These are phyloP conservation scores for Crocuta crocuta DNA, from an alignment of 2,113 vertebrate species.

Conservation along the genomic window DNA sequence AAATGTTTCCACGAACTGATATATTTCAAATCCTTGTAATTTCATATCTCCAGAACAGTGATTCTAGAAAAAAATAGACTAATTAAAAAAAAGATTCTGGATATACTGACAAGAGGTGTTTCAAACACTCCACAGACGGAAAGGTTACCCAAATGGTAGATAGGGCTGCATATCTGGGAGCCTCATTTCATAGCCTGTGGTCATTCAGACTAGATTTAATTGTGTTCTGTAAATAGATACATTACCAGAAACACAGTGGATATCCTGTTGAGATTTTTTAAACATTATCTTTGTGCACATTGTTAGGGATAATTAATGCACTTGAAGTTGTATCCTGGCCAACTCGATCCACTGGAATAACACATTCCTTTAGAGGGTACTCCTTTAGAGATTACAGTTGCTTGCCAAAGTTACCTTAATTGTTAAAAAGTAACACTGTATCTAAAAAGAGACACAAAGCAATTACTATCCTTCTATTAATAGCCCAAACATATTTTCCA, in stretches of 20 bases:
- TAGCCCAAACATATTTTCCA: slow-evolving; percentile 63
- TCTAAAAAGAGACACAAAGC: slow-evolving; percentile 53
- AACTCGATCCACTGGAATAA: slow-evolving; percentile 39
- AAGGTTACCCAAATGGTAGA: neutral
- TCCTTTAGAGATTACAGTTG: slow-evolving; percentile 44
- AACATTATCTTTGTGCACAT: slow-evolving; percentile 69
- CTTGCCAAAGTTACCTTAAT: slow-evolving; percentile 60
- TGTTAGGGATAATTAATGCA: slow-evolving; percentile 78
- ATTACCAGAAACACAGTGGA: slow-evolving; percentile 78
- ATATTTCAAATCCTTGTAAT: slow-evolving; percentile 32
- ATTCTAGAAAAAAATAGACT: slow-evolving; percentile 1
- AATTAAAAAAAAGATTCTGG: slow-evolving; percentile 5
- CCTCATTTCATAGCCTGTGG: neutral
- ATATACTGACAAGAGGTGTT: neutral
- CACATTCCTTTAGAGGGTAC: slow-evolving; percentile 39
- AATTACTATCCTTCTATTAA: slow-evolving; percentile 64
- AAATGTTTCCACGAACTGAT: neutral
- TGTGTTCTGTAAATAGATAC: slow-evolving; percentile 79
- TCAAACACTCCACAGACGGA: slow-evolving; percentile 11
- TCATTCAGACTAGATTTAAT: slow-evolving; percentile 63
- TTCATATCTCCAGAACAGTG: neutral
- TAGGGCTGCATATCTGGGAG: neutral
- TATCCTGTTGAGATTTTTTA: slow-evolving; percentile 78
- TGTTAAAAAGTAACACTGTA: slow-evolving; percentile 51
- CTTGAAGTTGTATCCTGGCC: slow-evolving; percentile 66